Evolutionary conservation across 2,113 vertebrate species (phyloP).

Genomic region (Leiothrix lutea): DNA sequence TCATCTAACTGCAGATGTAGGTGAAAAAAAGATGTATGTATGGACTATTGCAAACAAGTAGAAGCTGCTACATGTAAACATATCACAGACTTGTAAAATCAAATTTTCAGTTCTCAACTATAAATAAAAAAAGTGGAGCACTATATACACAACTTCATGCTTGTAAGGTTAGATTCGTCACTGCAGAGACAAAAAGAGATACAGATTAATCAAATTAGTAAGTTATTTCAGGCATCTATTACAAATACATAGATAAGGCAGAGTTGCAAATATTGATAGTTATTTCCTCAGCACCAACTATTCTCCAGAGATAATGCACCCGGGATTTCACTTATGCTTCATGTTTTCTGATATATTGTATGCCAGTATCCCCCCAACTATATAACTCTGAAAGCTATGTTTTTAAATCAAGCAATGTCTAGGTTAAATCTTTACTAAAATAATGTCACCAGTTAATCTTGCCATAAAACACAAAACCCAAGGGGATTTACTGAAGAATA

Average conservation of each 20-base stretch:
- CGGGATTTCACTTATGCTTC: not conserved
- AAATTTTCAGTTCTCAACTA: slow-evolving; percentile 83
- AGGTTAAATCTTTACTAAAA: not conserved
- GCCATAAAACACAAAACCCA: not conserved
- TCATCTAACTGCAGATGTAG: slow-evolving; percentile 61
- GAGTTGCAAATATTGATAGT: not conserved
- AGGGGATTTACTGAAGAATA: not conserved
- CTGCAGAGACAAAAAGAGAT: slow-evolving; percentile 86
- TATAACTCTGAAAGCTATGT: not conserved
- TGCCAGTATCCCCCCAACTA: not conserved
- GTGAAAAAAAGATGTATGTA: slow-evolving; percentile 51
- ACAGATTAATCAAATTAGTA: slow-evolving; percentile 71
- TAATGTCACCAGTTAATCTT: not conserved
- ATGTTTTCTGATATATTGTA: not conserved
- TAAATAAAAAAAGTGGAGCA: slow-evolving; percentile 92
- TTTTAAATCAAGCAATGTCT: not conserved
- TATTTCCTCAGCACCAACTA: not conserved
- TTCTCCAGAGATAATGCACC: not conserved
- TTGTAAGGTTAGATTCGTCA: slow-evolving; percentile 93
- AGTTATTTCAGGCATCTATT: not conserved
- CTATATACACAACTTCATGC: slow-evolving; percentile 99
- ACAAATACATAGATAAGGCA: not conserved
- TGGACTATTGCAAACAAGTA: slow-evolving; percentile 68
- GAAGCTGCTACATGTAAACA: slow-evolving; percentile 87
- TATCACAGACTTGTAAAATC: slow-evolving; percentile 76